Percentiles rank a stretch among this genome's conserved stretches.
Conservation (phyloP, 2,888 invertebrate genomes). For the Rhingia campestris region DNA sequence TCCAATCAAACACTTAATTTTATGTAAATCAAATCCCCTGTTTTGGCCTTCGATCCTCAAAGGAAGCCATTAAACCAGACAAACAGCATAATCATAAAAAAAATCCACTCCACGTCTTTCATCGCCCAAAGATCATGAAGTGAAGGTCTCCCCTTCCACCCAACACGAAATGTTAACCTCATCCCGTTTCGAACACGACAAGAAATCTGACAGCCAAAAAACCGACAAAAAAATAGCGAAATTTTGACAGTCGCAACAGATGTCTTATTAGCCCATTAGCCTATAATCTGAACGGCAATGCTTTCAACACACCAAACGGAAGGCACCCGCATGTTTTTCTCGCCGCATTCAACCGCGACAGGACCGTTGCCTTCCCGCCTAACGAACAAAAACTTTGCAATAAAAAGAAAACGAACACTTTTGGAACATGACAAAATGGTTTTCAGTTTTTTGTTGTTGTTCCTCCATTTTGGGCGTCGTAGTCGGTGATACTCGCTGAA, state of each 20-base stretch:
- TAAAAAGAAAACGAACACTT: constrained; percentile 34
- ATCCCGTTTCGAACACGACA: constrained; percentile 39
- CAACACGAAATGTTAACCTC: constrained; percentile 28
- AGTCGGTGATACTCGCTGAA: constrained; percentile 11
- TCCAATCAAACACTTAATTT: constrained; percentile 43
- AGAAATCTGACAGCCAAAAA: constrained; percentile 35
- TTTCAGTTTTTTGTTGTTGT: neutral
- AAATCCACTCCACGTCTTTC: constrained; percentile 28
- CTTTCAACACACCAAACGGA: constrained; percentile 63
- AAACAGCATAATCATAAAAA: constrained; percentile 47
- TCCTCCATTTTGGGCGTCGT: constrained; percentile 11
- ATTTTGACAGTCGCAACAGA: constrained; percentile 61
- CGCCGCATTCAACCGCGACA: constrained; percentile 2
- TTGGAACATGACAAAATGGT: constrained; percentile 56
- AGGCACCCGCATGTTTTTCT: constrained; percentile 54
- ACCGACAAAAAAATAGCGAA: constrained; percentile 46
- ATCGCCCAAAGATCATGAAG: constrained; percentile 39
- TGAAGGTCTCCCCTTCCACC: neutral
- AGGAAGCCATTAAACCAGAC: constrained; percentile 52
- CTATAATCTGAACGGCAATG: constrained; percentile 58
- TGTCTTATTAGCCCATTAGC: constrained; percentile 69
- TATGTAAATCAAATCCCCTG: constrained; percentile 50
- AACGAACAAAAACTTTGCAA: constrained; percentile 11
- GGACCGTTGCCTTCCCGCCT: neutral
- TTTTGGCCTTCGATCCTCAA: constrained; percentile 50